Base-by-base conservation (phyloP, 2,797 vertebrate species). In the Fundulus diaphanus region DNA sequence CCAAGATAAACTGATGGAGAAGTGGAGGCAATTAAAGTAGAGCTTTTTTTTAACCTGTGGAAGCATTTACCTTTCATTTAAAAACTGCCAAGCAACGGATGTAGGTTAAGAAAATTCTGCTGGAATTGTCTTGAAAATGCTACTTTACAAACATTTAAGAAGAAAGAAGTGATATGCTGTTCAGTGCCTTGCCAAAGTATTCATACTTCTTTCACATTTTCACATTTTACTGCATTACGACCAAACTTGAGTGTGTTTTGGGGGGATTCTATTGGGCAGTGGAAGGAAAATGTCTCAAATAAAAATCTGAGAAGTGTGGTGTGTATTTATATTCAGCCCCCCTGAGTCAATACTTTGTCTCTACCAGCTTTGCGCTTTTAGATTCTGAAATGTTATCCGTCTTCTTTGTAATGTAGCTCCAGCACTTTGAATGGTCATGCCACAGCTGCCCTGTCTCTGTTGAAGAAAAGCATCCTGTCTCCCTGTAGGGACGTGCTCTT, bases 1-100 rank as follows among this genome's bases (percentile, higher is more conserved):
- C 67, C 44, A 51, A 74, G 68, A 72, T 81, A 73, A 54, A 74
- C 46, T 44, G 79, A 20, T 29, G 35, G 33, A 70, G 31, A n/a
- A 37, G 27, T 29, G 16, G 44, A 76, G 35, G 68, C 15, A 7
- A 22, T 20, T 61, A 35, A 61, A 65, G 11, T 35, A 61, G 18
- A 35, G 9, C 7, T 59, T 16, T 40, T 16, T 40, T 16, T 7
- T 42, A 66, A 66, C 24, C 9, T 18, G 15, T 35, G 59, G 33
- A 63, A 24, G 24, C 33, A 63, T 35, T 63, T 63, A 29, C 18
- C 37, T 66, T 70, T 74, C 12, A 75, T 67, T 82, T 57, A 48
- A 13, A 72, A 29, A n/a, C 51, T 18, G 6, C 51, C 37, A 18
- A 16, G 48, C 16, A 20, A 18, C 48, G 20, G 6, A 20, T 18